Evolutionary conservation across 2,888 invertebrate genomes (phyloP).

Genomic region (Cynaeus angustus): DNA sequence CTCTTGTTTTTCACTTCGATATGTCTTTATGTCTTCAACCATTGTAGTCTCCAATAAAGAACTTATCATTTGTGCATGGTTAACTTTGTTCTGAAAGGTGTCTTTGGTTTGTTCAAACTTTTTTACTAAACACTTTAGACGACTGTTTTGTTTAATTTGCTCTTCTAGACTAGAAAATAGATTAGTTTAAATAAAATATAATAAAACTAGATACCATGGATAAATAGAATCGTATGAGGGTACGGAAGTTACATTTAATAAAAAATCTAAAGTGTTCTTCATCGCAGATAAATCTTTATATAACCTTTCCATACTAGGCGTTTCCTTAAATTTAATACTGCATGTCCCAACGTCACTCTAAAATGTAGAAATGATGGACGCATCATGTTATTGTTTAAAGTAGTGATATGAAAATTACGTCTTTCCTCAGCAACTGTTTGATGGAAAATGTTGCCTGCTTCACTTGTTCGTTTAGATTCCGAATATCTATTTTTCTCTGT

Average conservation of each 20-base stretch:
- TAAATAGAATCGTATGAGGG: constrained; percentile 70
- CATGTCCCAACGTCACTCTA: constrained; percentile 66
- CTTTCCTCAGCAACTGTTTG: constrained; percentile 70
- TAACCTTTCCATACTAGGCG: constrained; percentile 63
- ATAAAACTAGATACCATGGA: constrained; percentile 66
- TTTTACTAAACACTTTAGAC: constrained; percentile 59
- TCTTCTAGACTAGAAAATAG: constrained; percentile 60
- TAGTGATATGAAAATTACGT: constrained; percentile 67
- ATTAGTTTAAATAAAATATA: background rate
- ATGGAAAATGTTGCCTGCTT: constrained; percentile 70
- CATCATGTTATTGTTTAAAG: too few relatives aligned
- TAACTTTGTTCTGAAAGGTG: constrained; percentile 60
- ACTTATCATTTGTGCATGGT: constrained; percentile 61
- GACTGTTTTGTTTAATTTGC: constrained; percentile 62
- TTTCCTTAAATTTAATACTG: constrained; percentile 55
- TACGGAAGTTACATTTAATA: constrained; percentile 69
- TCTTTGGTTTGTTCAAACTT: constrained; percentile 60
- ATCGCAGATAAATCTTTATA: constrained; percentile 65
- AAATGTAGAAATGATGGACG: background rate
- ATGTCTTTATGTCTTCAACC: constrained; percentile 63
- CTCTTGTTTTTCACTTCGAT: constrained; percentile 39
- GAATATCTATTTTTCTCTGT: constrained; percentile 75
- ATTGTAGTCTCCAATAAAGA: constrained; percentile 62
- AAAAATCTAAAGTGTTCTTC: constrained; percentile 69
- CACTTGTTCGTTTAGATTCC: constrained; percentile 71